A percentile compares a stretch with the other conserved stretches of the same genome.
These are phyloP conservation scores for Cenopis cana DNA, from an alignment of 2,888 invertebrate genomes.

Conservation along the genomic window DNA sequence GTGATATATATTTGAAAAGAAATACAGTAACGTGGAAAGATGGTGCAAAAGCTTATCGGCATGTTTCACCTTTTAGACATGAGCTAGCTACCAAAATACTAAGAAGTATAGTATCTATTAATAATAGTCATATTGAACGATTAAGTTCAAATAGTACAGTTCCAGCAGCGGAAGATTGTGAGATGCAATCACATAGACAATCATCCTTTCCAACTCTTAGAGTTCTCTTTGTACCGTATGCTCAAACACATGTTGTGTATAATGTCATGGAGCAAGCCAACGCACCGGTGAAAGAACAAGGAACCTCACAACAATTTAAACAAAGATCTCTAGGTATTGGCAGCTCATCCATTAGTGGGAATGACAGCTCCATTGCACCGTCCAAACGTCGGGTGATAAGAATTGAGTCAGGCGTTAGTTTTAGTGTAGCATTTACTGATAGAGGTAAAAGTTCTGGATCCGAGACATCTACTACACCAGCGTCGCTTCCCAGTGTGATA, in stretches of 20 bases:
- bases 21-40: neutral
- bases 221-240: conserved; percentile 9
- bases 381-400: conserved; percentile 4
- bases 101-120: neutral
- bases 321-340: conserved; percentile 15
- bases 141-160: neutral
- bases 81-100: neutral
- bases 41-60: neutral
- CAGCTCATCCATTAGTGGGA: conserved; percentile 5
- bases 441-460: neutral
- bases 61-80: neutral
- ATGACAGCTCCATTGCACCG: conserved; percentile 2
- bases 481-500: no score
- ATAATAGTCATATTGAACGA: neutral
- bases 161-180: neutral
- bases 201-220: neutral
- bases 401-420: conserved; percentile 10
- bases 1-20: neutral
- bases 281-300: neutral
- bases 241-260: conserved; percentile 12
- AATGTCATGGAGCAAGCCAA: conserved; percentile 8
- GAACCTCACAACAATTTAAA: conserved; percentile 24
- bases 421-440: conserved; percentile 11
- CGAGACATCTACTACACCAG: neutral
- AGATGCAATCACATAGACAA: neutral